These are phyloP conservation scores for Chrysomallon squamiferum DNA, from an alignment of 1,140 invertebrate species.

Conservation along the genomic window DNA sequence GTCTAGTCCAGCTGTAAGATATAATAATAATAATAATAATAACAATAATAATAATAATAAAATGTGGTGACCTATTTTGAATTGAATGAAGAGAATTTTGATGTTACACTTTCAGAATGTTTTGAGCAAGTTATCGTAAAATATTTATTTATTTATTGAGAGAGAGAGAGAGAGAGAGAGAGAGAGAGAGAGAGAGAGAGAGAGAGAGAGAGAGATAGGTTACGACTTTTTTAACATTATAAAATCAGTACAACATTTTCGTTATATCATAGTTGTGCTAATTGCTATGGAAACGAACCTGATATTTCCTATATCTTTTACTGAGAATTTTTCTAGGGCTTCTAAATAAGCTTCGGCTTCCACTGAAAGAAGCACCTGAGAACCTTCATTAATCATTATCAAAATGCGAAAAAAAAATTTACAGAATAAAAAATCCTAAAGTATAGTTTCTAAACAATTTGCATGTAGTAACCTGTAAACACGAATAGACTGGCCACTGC, in stretches of 20 bases:
- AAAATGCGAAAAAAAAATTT: neutral
- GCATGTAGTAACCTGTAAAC: too few relatives aligned
- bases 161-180: too few relatives aligned
- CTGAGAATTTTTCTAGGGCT: constrained; percentile 41
- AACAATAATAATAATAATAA: neutral
- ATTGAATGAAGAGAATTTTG: neutral
- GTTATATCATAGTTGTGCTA: constrained; percentile 20
- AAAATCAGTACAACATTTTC: constrained; percentile 1
- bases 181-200: too few relatives aligned
- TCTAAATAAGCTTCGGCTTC: constrained; percentile 56
- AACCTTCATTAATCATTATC: constrained; percentile 32
- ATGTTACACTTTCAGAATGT: too few relatives aligned
- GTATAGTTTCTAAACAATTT: too few relatives aligned
- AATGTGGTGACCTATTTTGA: neutral
- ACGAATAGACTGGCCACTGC: too few relatives aligned
- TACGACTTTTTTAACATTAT: too few relatives aligned
- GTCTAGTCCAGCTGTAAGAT: constrained; percentile 52
- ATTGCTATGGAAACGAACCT: constrained; percentile 32
- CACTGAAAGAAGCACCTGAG: constrained; percentile 46
- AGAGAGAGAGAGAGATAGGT: too few relatives aligned
- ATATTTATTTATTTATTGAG: too few relatives aligned
- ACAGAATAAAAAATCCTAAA: too few relatives aligned
- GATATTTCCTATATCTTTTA: constrained; percentile 50
- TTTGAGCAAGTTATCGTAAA: too few relatives aligned
- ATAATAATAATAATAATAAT: neutral